Conservation (phyloP, 1,140 invertebrate genomes). For the Eueides isabella region DNA sequence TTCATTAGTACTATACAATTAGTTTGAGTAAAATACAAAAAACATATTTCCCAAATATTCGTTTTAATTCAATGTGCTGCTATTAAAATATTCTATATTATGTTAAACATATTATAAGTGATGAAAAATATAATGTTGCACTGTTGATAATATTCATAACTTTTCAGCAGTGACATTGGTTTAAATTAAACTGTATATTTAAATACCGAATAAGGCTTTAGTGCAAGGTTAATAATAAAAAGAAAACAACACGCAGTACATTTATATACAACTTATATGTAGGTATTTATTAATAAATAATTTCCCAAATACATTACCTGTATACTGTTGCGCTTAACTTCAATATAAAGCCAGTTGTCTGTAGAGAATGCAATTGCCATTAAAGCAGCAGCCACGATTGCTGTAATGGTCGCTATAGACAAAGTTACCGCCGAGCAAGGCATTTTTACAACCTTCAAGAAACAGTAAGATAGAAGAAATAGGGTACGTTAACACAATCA, state of each 20-base stretch:
- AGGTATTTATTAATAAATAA: background rate
- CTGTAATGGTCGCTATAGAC: constrained; percentile 96
- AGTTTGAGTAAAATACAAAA: no score
- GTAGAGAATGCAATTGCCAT: constrained; percentile 96
- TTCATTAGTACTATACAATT: no score
- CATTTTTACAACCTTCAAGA: constrained; percentile 85
- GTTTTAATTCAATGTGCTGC: no score
- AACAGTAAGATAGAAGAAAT: constrained; percentile 64
- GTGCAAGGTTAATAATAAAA: background rate
- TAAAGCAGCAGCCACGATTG: constrained; percentile 94
- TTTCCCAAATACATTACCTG: constrained; percentile 84
- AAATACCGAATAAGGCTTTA: background rate
- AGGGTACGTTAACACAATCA: constrained; percentile 72
- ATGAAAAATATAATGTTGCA: no score
- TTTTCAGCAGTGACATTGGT: background rate
- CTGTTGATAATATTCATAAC: background rate
- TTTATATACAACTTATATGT: background rate
- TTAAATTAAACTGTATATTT: background rate
- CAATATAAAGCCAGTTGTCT: constrained; percentile 96
- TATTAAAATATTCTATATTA: no score
- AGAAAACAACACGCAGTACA: background rate
- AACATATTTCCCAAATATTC: no score
- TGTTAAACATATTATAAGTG: no score
- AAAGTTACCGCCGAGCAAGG: constrained; percentile 97
- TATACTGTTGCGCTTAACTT: constrained; percentile 93